A percentile compares a stretch with the other conserved stretches of the same genome.
Evolutionary conservation across 2,797 vertebrate species (phyloP).

Genomic region (Clarias laeviceps): DNA sequence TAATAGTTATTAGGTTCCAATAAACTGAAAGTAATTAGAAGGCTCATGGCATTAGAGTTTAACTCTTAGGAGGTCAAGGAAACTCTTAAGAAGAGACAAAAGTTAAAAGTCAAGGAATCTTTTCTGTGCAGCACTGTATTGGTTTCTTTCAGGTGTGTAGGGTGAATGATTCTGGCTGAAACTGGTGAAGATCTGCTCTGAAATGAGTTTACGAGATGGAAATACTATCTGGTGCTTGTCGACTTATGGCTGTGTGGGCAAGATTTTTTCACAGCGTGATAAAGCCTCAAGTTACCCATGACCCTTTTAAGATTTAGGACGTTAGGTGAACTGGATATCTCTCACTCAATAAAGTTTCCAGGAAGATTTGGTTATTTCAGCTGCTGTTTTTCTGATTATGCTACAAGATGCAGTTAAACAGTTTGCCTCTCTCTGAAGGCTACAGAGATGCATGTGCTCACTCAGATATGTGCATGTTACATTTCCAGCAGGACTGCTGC

Average conservation of each 20-base stretch:
- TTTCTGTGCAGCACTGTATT: not conserved
- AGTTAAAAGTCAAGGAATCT: not conserved
- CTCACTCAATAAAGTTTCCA: slow-evolving; percentile 21
- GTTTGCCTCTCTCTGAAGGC: slow-evolving; percentile 24
- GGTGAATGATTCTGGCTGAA: not conserved
- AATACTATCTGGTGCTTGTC: slow-evolving; percentile 36
- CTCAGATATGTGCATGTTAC: slow-evolving; percentile 43
- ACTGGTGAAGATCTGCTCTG: not conserved
- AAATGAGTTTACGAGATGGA: not conserved
- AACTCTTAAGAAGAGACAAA: not conserved
- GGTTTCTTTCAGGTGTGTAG: not conserved
- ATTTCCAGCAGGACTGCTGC: slow-evolving; percentile 38
- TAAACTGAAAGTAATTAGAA: too few relatives aligned
- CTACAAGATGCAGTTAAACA: not conserved
- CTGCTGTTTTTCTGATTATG: slow-evolving; percentile 23
- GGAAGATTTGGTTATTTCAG: not conserved
- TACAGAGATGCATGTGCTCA: slow-evolving; percentile 30
- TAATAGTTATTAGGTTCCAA: too few relatives aligned
- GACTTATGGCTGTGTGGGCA: slow-evolving; percentile 38
- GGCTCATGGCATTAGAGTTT: too few relatives aligned
- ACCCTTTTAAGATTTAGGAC: not conserved
- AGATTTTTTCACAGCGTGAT: slow-evolving; percentile 27
- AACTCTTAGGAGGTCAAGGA: too few relatives aligned
- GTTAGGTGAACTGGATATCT: slow-evolving; percentile 1
- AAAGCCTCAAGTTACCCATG: slow-evolving; percentile 1